These are phyloP conservation scores for Cuniculus paca DNA, from an alignment of 2,797 vertebrate genomes.

Conservation along the genomic window DNA sequence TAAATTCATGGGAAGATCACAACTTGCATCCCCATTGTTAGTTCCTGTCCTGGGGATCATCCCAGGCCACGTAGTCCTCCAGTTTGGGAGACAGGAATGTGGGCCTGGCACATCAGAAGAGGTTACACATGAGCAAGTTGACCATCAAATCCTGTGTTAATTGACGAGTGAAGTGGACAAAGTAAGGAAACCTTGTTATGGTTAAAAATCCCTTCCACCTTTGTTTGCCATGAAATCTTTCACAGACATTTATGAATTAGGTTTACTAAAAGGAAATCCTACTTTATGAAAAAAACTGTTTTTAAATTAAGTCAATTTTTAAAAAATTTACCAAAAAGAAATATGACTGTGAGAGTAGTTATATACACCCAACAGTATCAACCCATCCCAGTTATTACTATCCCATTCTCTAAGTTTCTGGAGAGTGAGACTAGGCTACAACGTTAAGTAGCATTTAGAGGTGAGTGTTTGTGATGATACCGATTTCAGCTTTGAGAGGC, in stretches of 20 bases:
- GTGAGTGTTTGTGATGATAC: neutral
- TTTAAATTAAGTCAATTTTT: neutral
- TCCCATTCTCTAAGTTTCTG: neutral
- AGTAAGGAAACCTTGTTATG: neutral
- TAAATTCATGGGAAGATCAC: neutral
- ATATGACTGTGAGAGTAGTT: neutral
- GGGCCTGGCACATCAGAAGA: neutral
- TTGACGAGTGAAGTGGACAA: neutral
- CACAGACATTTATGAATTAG: neutral
- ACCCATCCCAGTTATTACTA: neutral
- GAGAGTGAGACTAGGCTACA: neutral
- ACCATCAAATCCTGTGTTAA: neutral
- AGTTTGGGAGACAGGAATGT: neutral
- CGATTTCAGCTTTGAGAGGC: neutral
- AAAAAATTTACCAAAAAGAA: neutral
- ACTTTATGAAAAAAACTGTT: neutral
- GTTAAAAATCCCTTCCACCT: neutral
- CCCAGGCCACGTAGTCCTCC: neutral
- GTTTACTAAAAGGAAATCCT: neutral
- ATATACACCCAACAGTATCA: neutral
- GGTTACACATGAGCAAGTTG: neutral
- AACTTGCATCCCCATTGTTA: neutral
- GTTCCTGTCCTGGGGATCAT: neutral
- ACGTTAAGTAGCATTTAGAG: constrained; percentile 47
- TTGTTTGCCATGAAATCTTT: constrained; percentile 44